These are phyloP conservation scores for Otus sunia DNA, from an alignment of 2,113 vertebrate species.

Conservation along the genomic window DNA sequence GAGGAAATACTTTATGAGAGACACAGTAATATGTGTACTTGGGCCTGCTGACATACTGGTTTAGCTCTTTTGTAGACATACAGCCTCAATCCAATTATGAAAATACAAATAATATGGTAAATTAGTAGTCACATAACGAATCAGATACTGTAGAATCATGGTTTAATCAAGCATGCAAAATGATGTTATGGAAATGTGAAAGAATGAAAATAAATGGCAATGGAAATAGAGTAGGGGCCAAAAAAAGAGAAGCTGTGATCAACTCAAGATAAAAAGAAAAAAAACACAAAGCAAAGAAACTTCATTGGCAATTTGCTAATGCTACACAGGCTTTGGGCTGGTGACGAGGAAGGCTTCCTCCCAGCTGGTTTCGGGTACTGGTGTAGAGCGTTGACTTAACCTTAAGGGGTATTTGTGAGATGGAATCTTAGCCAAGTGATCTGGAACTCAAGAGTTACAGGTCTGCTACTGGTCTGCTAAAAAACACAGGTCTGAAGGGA, in stretches of 20 bases:
- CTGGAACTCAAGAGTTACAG: rapidly evolving
- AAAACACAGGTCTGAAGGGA: background rate
- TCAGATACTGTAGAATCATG: background rate
- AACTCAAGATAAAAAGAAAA: background rate
- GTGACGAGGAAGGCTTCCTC: background rate
- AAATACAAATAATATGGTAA: background rate
- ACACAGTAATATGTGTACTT: background rate
- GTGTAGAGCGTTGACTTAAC: background rate
- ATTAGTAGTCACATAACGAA: background rate
- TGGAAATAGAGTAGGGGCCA: background rate
- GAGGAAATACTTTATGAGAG: background rate
- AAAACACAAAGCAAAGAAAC: background rate
- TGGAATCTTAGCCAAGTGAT: background rate
- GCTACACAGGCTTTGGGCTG: background rate
- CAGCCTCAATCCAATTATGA: background rate
- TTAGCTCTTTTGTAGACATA: background rate
- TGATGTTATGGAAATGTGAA: background rate
- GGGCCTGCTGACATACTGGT: background rate
- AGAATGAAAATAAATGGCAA: background rate
- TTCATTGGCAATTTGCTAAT: background rate
- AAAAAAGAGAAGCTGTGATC: background rate
- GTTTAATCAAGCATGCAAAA: background rate
- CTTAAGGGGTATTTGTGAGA: background rate
- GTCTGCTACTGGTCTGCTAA: background rate
- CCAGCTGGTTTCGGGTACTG: background rate